These are phyloP conservation scores for Lycophotia porphyrea DNA, from an alignment of 2,888 invertebrate species.

Conservation along the genomic window DNA sequence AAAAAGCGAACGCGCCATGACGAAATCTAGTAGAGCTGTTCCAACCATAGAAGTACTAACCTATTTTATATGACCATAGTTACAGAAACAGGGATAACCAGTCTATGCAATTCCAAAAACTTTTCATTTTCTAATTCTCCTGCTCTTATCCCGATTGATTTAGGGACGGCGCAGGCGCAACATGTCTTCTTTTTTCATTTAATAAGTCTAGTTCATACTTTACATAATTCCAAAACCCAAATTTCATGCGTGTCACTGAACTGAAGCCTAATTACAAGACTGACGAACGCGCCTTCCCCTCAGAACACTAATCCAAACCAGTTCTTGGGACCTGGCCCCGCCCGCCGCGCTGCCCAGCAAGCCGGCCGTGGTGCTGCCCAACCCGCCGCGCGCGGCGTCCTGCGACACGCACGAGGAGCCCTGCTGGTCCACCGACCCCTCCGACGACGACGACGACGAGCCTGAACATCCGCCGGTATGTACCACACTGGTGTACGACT, in stretches of 20 bases:
- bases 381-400: constrained; percentile 79
- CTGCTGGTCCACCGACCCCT: constrained; percentile 97
- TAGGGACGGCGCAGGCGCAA: too few species aligned
- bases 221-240: background rate
- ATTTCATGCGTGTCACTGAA: background rate
- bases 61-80: too few species aligned
- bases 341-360: constrained; percentile 75
- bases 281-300: background rate
- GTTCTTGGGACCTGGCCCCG: constrained; percentile 92
- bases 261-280: background rate
- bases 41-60: too few species aligned
- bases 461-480: constrained; percentile 91
- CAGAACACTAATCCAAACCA: constrained; percentile 94
- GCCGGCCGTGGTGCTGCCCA: constrained; percentile 68
- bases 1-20: background rate
- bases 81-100: too few species aligned
- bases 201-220: too few species aligned
- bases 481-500: constrained; percentile 16
- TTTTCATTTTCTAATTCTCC: too few species aligned
- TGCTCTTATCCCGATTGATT: too few species aligned
- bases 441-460: constrained; percentile 97
- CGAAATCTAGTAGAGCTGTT: background rate
- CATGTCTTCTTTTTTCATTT: too few species aligned
- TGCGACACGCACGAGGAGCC: constrained; percentile 92
- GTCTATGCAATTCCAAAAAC: too few species aligned